phyloP scores from a whole-genome alignment of 2,797 vertebrate species.

The Coendou prehensilis region DNA sequence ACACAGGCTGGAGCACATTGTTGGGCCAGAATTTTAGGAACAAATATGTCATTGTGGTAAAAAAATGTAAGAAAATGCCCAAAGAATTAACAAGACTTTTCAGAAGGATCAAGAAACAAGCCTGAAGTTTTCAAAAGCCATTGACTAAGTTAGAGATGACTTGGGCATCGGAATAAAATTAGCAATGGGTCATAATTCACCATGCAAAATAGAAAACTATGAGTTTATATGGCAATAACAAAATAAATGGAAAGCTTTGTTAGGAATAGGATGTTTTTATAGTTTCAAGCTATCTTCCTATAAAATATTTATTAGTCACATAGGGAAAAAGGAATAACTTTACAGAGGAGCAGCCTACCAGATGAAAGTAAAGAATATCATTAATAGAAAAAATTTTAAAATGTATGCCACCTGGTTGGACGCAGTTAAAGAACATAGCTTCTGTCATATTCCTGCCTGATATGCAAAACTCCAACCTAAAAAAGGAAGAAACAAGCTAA shows the following conservation, averaged over 20 bases:
- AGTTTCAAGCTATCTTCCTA: background rate
- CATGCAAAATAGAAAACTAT: background rate
- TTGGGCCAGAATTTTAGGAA: background rate
- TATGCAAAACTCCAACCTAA: background rate
- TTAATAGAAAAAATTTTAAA: background rate
- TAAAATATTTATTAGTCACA: constrained; percentile 4
- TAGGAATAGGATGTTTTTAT: background rate
- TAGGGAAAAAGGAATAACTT: background rate
- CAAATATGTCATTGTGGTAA: background rate
- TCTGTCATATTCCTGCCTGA: background rate
- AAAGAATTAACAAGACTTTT: background rate
- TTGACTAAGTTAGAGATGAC: background rate
- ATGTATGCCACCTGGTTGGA: background rate
- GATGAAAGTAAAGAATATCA: background rate
- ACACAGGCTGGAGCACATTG: background rate
- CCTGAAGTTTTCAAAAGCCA: background rate
- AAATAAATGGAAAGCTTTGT: constrained; percentile 13
- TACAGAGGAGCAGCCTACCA: background rate
- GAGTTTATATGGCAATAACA: background rate
- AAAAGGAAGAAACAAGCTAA: background rate
- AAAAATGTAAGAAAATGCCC: background rate
- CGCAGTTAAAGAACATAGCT: background rate
- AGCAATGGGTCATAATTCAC: background rate
- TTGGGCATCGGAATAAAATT: background rate
- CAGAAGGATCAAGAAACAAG: background rate